These are phyloP conservation scores for Paelopatides confundens DNA, from an alignment of 53 echinoderm and acorn worm genomes.

Conservation along the genomic window DNA sequence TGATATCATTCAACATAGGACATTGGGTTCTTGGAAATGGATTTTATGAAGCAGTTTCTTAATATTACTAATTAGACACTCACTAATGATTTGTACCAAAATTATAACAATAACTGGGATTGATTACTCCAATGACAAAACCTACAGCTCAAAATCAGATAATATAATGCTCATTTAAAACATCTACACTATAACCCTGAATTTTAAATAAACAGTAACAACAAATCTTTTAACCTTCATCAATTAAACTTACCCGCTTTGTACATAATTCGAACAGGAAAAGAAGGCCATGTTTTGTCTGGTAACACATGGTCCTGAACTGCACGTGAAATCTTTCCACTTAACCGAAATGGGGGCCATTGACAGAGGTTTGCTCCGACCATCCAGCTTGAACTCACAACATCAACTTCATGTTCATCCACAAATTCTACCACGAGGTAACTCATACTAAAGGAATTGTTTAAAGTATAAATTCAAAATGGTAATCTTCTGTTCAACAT, in stretches of 20 bases:
- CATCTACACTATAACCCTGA: too few relatives aligned
- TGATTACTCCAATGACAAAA: too few relatives aligned
- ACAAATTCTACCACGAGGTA: constrained; percentile 11
- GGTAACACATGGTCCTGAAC: background rate
- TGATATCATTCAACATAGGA: too few relatives aligned
- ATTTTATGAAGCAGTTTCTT: too few relatives aligned
- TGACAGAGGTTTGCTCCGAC: background rate
- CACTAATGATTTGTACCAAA: too few relatives aligned
- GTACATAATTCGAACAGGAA: background rate
- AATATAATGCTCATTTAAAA: background rate
- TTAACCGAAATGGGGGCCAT: background rate
- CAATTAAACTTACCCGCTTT: background rate
- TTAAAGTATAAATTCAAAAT: background rate
- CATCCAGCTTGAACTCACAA: background rate
- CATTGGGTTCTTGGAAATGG: too few relatives aligned
- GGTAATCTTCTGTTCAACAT: background rate
- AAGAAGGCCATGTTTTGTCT: background rate
- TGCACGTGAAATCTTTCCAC: background rate
- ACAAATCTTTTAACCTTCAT: background rate
- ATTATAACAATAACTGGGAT: too few relatives aligned
- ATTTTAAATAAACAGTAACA: background rate
- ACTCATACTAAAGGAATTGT: background rate
- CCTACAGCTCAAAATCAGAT: background rate
- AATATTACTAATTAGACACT: too few relatives aligned
- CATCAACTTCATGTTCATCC: background rate